A percentile compares a stretch with the other conserved stretches of the same genome.
These are phyloP conservation scores for Sebastes taczanowskii DNA, from an alignment of 2,797 vertebrate species.

Conservation along the genomic window DNA sequence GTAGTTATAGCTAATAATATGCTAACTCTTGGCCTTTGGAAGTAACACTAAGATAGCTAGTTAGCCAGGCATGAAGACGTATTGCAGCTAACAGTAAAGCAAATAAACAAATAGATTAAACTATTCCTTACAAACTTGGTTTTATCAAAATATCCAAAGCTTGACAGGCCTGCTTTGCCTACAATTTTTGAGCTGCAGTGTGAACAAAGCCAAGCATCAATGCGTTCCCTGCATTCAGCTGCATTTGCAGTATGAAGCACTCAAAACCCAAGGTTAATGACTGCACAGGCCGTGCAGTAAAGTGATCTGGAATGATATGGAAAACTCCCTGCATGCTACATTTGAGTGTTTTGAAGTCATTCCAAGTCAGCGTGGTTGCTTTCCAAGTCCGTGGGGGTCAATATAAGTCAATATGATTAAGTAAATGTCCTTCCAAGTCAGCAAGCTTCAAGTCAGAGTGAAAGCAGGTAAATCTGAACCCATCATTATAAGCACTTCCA, in stretches of 20 bases:
- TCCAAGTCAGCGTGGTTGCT: not conserved
- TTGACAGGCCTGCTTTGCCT: not conserved
- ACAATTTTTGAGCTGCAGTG: not conserved
- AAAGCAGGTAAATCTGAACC: constrained; percentile 26
- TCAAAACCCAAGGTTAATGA: not conserved
- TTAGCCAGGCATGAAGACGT: not conserved
- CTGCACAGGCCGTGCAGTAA: not conserved
- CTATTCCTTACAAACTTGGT: not conserved
- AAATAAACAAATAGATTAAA: not conserved
- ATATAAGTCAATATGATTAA: constrained; percentile 17
- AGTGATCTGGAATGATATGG: constrained; percentile 17
- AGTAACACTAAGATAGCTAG: not conserved
- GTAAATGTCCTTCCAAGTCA: constrained; percentile 14
- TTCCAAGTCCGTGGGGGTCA: constrained; percentile 21
- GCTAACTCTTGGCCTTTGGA: too few species aligned
- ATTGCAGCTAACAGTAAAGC: not conserved
- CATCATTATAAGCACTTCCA: not conserved
- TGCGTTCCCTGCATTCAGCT: not conserved
- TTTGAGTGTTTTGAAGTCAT: constrained; percentile 19
- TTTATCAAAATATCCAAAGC: not conserved
- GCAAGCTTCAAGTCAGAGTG: constrained; percentile 11
- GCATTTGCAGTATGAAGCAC: not conserved
- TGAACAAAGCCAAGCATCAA: not conserved
- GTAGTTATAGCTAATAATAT: too few species aligned
- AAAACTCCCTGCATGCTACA: not conserved